Evolutionary conservation across 2,797 vertebrate species (phyloP), one percentile per base, ranked within the genome.

Genomic region (Sitta carolinensis): DNA sequence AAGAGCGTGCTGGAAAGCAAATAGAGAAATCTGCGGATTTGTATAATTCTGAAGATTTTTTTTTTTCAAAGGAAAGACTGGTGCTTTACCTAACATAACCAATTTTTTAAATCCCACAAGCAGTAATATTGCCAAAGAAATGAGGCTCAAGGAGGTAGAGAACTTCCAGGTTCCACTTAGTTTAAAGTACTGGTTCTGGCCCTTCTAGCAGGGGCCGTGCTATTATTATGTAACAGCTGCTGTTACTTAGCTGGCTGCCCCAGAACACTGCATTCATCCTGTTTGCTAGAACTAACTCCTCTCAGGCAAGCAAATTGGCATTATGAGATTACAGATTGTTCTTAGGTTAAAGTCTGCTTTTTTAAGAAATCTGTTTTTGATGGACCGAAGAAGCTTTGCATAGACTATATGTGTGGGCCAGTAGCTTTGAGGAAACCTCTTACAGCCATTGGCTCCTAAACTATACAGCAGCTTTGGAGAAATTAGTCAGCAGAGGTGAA

Each of bases 331-430:
- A 81, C 5, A 47, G 20, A 21, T 36, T 58, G 21, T 34, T 87
- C 22, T 43, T 26, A 55, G 9, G 8, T 66, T 58, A 10, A 81
- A 84, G 12, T 21, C 26, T 7, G 7, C 5, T 30, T 62, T 72
- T 87, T 20, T 1, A 55, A 45, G 17, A 63, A 68, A n/a, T 21
- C 12, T 54, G 4, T 1, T 68, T 87, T 29, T 67, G 16, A 40
- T 3, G 5, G 34, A 5, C 13, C 16, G 11, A 61, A 68, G 16
- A 50, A 30, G 38, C 36, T 75, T 68, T 63, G 4, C 5, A 16
- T 2, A 23, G 20, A 14, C 15, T 45, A 1, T 2, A 3, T 1
- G 6, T 3, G 1, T 5, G 1, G 7, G 3, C n/a, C 2, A 69
- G 5, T 7, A 51, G 4, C 23, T 81, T 36, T 40, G 5, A 42